phyloP scores from a whole-genome alignment of 2,888 invertebrate genomes.

The Tipula vernalis region DNA sequence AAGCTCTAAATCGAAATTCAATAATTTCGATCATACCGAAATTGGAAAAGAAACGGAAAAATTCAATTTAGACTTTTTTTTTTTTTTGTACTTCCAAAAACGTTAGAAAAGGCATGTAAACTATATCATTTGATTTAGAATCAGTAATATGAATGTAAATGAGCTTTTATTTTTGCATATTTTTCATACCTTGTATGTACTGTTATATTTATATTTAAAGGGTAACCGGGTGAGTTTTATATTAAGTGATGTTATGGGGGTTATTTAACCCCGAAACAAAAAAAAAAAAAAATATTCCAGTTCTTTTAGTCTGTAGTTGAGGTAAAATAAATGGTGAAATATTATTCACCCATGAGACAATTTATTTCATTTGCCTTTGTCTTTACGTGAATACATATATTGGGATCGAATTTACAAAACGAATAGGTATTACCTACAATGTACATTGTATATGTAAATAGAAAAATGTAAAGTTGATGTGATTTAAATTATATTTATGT shows the following conservation, averaged over 20 bases:
- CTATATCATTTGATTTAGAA: background rate
- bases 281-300: background rate
- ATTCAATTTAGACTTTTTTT: background rate
- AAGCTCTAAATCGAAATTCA: background rate
- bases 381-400: background rate
- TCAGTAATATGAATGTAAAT: conserved; percentile 4
- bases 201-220: background rate
- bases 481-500: too few relatives aligned
- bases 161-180: background rate
- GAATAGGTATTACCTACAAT: background rate
- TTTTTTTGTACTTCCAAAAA: background rate
- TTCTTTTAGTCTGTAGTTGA: background rate
- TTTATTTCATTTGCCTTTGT: background rate
- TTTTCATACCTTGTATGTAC: background rate
- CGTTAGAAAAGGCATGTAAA: background rate
- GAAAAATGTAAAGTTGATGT: too few relatives aligned
- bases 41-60: background rate
- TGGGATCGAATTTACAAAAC: too few relatives aligned
- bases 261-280: background rate
- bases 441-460: too few relatives aligned
- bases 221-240: background rate
- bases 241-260: background rate
- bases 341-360: background rate
- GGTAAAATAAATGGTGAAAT: background rate
- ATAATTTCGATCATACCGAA: background rate